phyloP scores from a whole-genome alignment of 2,888 invertebrate species.

The Neoaliturus tenellus region DNA sequence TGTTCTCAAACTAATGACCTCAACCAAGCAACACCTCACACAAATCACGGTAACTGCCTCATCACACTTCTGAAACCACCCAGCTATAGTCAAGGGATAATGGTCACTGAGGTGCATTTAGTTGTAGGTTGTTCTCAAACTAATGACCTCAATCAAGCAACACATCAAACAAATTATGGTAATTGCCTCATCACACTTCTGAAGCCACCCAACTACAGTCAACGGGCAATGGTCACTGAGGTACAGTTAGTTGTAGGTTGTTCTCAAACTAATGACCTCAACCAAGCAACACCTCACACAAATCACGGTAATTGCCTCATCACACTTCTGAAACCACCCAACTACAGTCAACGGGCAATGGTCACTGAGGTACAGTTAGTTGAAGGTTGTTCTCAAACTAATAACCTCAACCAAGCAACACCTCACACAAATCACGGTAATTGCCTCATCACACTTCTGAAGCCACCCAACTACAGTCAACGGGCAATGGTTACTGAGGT shows the following conservation, averaged over 20 bases:
- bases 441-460: too few species aligned
- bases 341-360: too few species aligned
- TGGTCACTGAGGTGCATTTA: background rate
- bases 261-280: background rate
- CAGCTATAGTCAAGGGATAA: background rate
- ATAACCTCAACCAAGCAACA: too few species aligned
- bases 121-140: background rate
- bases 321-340: background rate
- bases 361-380: too few species aligned
- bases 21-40: background rate
- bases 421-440: too few species aligned
- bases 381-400: too few species aligned
- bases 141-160: background rate
- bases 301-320: background rate
- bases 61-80: background rate
- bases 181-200: background rate
- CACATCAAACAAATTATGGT: background rate
- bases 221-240: background rate
- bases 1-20: background rate
- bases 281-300: background rate
- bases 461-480: too few species aligned
- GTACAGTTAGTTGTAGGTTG: background rate
- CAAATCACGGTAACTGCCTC: background rate
- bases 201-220: background rate
- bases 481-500: too few species aligned